Percentiles rank a stretch among this genome's conserved stretches.
Conservation (phyloP, 2,797 vertebrate genomes). For the Gadopsis marmoratus region DNA sequence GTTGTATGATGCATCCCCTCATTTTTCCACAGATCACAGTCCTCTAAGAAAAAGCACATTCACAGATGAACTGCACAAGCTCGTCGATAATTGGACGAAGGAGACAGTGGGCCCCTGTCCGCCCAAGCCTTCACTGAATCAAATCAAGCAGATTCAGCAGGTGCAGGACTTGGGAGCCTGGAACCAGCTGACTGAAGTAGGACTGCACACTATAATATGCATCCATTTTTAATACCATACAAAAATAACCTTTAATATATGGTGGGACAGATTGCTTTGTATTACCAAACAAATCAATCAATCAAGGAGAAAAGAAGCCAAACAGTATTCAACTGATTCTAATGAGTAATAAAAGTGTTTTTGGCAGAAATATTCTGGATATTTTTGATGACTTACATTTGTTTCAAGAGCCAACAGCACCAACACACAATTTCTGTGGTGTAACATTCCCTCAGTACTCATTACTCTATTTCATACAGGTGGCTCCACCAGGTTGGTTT, state of each 20-base stretch:
- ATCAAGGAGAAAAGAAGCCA: neutral
- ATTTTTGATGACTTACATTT: neutral
- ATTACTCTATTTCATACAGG: slow-evolving; percentile 66
- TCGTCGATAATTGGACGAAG: slow-evolving; percentile 94
- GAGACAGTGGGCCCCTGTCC: slow-evolving; percentile 85
- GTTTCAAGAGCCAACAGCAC: neutral
- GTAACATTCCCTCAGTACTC: slow-evolving; percentile 6
- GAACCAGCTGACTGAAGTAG: slow-evolving; percentile 89
- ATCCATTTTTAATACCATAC: neutral
- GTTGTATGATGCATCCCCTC: neutral
- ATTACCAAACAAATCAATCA: neutral
- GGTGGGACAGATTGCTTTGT: neutral
- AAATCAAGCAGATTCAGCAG: slow-evolving; percentile 94
- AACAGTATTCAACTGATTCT: no score
- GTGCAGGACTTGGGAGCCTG: slow-evolving; percentile 89
- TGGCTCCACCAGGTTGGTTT: slow-evolving; percentile 82
- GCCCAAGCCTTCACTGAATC: slow-evolving; percentile 92
- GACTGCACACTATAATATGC: slow-evolving; percentile 2
- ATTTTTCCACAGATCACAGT: slow-evolving; percentile 75
- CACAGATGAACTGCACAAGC: slow-evolving; percentile 94
- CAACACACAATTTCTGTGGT: neutral
- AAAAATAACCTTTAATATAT: neutral
- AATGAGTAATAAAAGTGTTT: neutral
- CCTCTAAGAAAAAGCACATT: slow-evolving; percentile 91
- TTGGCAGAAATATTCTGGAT: no score